phyloP scores from a whole-genome alignment of 2,888 invertebrate species.

The Neoitamus cyanurus region DNA sequence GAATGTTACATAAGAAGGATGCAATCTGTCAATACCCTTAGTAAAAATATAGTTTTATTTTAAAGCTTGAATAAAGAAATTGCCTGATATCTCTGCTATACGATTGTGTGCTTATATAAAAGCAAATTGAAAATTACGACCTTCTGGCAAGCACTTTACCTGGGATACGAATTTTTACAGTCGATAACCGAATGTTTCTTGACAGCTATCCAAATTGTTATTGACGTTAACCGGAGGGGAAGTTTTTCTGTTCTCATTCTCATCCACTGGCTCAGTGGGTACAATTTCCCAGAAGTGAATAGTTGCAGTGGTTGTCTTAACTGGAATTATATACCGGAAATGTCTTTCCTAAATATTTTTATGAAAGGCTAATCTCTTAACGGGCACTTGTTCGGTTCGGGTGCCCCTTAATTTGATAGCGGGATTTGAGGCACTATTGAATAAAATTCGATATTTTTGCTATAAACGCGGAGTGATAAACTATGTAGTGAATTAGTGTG shows the following conservation, averaged over 20 bases:
- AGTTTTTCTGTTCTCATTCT: background rate
- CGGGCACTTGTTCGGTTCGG: too few species aligned
- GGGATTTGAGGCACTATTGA: too few species aligned
- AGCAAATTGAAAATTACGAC: background rate
- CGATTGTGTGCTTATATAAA: background rate
- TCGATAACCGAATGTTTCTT: background rate
- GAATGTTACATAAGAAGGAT: constrained; percentile 35
- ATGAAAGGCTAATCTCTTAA: too few species aligned
- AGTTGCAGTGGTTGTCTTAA: background rate
- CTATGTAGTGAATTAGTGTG: too few species aligned
- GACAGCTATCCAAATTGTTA: constrained; percentile 18
- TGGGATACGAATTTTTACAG: background rate
- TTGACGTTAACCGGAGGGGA: constrained; percentile 2
- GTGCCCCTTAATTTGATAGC: too few species aligned
- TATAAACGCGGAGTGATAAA: too few species aligned
- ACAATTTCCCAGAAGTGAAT: background rate
- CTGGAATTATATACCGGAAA: background rate
- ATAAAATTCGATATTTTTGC: too few species aligned
- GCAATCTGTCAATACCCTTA: background rate
- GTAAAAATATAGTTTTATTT: background rate
- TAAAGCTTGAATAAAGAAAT: background rate
- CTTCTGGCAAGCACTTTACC: background rate
- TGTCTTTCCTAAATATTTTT: background rate
- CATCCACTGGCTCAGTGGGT: too few species aligned
- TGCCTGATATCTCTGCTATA: background rate